These are phyloP conservation scores for Tinea semifulvella DNA, from an alignment of 2,888 invertebrate genomes.

Conservation along the genomic window DNA sequence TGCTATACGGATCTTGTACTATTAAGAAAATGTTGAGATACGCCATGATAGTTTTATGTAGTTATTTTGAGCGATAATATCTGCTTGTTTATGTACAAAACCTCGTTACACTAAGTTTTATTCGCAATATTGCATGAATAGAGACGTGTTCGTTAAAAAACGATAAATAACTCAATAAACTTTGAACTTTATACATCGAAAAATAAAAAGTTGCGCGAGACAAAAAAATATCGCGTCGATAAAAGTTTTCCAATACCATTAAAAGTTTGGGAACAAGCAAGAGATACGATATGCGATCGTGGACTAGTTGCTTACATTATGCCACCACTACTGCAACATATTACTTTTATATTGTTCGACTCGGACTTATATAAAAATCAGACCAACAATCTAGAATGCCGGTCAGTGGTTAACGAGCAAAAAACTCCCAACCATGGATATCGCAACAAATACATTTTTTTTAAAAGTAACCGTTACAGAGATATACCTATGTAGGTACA, in stretches of 20 bases:
- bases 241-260: conserved; percentile 17
- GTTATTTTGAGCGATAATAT: neutral
- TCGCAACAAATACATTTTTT: no score
- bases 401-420: no score
- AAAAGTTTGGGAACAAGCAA: conserved; percentile 15
- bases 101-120: conserved; percentile 10
- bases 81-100: neutral
- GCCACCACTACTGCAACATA: no score
- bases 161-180: conserved; percentile 34
- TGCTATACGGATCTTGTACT: no score
- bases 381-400: no score
- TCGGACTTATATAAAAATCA: no score
- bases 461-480: no score
- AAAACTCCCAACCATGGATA: no score
- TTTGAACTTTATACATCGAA: conserved; percentile 22
- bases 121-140: conserved; percentile 10
- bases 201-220: conserved; percentile 15
- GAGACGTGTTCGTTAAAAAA: conserved; percentile 28
- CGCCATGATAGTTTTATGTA: no score
- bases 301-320: conserved; percentile 7
- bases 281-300: conserved; percentile 8
- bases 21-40: no score
- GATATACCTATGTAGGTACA: no score
- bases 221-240: conserved; percentile 16
- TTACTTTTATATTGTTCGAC: no score